phyloP scores from a whole-genome alignment of 2,888 invertebrate species.

The Macroteleia sp. region DNA sequence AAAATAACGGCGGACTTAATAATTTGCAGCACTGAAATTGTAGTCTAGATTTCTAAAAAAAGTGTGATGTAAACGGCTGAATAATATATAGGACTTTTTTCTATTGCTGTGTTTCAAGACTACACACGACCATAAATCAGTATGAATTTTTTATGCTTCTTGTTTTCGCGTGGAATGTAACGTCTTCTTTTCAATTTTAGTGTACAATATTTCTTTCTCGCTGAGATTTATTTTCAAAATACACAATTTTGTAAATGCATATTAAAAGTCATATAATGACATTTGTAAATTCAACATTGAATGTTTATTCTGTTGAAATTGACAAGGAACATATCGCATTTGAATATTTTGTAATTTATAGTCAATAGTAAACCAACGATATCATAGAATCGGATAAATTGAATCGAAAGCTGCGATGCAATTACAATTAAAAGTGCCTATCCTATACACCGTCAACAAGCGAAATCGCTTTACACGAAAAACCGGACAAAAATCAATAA shows the following conservation, averaged over 20 bases:
- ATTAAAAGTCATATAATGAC: too few relatives aligned
- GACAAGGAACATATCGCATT: neutral
- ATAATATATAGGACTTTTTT: conserved; percentile 44
- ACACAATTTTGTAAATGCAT: too few relatives aligned
- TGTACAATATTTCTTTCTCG: conserved; percentile 11
- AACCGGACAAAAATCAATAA: conserved; percentile 24
- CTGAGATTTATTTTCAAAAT: conserved; percentile 9
- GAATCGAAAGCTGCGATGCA: neutral
- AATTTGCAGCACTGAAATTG: conserved; percentile 34
- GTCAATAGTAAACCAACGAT: neutral
- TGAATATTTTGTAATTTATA: conserved; percentile 4
- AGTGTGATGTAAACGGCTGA: conserved; percentile 36
- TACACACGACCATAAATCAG: conserved; percentile 40
- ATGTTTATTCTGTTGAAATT: neutral
- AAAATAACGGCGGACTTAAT: conserved; percentile 36
- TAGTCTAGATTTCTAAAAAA: conserved; percentile 38
- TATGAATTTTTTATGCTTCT: conserved; percentile 32
- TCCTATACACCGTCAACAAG: conserved; percentile 10
- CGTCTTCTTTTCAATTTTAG: conserved; percentile 38
- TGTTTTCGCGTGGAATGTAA: conserved; percentile 36
- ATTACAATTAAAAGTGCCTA: conserved; percentile 15
- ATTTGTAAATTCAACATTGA: too few relatives aligned
- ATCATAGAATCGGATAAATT: neutral
- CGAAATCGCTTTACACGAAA: conserved; percentile 6
- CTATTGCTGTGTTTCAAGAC: conserved; percentile 30